Percentiles rank a stretch among this genome's conserved stretches.
phyloP scores from a whole-genome alignment of 1,140 invertebrate species.

The Copidosoma floridanum region DNA sequence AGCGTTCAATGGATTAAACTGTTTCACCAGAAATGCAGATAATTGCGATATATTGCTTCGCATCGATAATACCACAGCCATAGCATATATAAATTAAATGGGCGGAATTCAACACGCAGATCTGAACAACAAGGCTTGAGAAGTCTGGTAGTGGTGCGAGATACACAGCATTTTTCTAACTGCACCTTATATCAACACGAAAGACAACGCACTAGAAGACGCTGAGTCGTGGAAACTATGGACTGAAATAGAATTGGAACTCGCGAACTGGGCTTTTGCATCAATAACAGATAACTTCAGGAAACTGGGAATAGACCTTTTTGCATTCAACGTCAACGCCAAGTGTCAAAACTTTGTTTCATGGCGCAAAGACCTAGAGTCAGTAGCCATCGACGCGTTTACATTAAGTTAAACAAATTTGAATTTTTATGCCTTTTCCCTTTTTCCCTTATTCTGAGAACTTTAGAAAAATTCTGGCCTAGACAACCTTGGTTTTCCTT shows the following conservation, averaged over 20 bases:
- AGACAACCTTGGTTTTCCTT: slow-evolving; percentile 16
- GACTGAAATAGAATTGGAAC: neutral
- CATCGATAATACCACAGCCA: slow-evolving; percentile 40
- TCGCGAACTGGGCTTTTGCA: neutral
- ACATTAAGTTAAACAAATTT: neutral
- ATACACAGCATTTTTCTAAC: slow-evolving; percentile 24
- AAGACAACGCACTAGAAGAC: slow-evolving; percentile 27
- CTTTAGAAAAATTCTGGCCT: slow-evolving; percentile 9
- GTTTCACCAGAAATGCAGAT: slow-evolving; percentile 8
- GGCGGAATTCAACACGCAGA: slow-evolving; percentile 29
- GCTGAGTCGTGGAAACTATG: neutral
- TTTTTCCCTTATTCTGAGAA: neutral
- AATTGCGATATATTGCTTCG: slow-evolving; percentile 36
- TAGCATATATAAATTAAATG: slow-evolving; percentile 38
- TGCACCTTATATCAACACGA: slow-evolving; percentile 28
- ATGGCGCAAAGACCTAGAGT: neutral
- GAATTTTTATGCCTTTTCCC: neutral
- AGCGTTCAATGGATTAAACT: slow-evolving; percentile 20
- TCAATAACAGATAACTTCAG: neutral
- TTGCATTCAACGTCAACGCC: neutral
- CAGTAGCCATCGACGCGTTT: neutral
- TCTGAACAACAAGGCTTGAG: slow-evolving; percentile 17
- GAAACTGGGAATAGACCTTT: neutral
- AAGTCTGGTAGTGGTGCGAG: slow-evolving; percentile 32
- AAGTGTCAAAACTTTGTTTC: neutral